Base-by-base conservation (phyloP, 2,113 vertebrate species). In the Asarcornis scutulata region DNA sequence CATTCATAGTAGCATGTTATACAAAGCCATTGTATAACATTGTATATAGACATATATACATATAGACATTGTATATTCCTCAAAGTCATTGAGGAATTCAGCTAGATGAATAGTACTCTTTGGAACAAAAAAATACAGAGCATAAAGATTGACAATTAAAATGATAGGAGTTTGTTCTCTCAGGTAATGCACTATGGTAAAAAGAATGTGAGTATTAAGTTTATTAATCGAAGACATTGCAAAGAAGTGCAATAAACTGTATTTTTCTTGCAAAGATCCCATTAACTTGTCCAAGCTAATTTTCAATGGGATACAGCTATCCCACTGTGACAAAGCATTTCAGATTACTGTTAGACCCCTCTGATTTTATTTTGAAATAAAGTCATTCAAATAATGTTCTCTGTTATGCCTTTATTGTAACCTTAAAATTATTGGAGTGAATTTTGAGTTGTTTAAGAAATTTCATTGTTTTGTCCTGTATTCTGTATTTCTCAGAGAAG, bases 351-450 rank as follows among this genome's bases (percentile, higher is more conserved):
- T 40, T 88, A 50, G 32, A 56, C 23, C 7, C 14, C 52, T 93
- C 88, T 64, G 62, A 64, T 90, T 94, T 93, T 88, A 89, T 79
- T 89, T 92, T 74, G 48, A 86, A 94, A 68, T 67, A 38, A 91
- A 85, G 34, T 80, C 63, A 82, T 63, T 83, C 83, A 56, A 84
- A 91, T 92, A 8, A 29, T 44, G 55, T 53, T 71, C 20, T 56
- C 29, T 56, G 4, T 46, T 63, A 69, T 72, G 48, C 63, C 38
- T 64, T 73, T 85, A 94, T 79, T 29, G 53, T 72, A 82, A 78
- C 56, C 77, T 86, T 68, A 58, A 79, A 96, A 92, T 88, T 76
- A 78, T 32, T 75, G 48, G 38, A 12, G 2, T 44, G 27, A 67
- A 18, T 68, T 86, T 84, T 68, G 56, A 78, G 58, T 60, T 71